phyloP scores from a whole-genome alignment of 2,888 invertebrate genomes.

The Dioctria rufipes region DNA sequence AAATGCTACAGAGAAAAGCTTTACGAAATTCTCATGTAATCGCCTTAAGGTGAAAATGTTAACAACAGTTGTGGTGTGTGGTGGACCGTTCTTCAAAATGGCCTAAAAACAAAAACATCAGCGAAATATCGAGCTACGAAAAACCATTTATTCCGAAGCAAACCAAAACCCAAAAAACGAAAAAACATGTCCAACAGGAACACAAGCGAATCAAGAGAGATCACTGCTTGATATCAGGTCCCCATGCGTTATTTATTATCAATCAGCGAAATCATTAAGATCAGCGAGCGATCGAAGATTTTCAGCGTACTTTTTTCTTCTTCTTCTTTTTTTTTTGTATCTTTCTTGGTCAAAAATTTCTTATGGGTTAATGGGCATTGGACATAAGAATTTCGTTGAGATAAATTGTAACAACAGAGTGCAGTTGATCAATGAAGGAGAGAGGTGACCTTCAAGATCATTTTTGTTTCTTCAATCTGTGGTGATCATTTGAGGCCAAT shows the following conservation, averaged over 20 bases:
- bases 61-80: conserved; percentile 8
- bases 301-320: neutral
- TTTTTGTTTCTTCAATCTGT: conserved; percentile 15
- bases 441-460: conserved; percentile 35
- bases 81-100: conserved; percentile 15
- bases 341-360: conserved; percentile 11
- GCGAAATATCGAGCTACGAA: neutral
- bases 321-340: no score
- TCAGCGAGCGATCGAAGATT: conserved; percentile 27
- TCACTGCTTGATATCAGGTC: conserved; percentile 5
- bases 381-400: conserved; percentile 11
- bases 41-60: conserved; percentile 38
- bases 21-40: conserved; percentile 39
- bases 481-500: conserved; percentile 33
- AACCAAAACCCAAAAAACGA: neutral
- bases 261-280: conserved; percentile 47
- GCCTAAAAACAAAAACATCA: conserved; percentile 8
- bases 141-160: no score
- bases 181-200: conserved; percentile 19
- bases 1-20: conserved; percentile 14
- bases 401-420: conserved; percentile 15
- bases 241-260: conserved; percentile 42
- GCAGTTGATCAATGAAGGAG: conserved; percentile 40
- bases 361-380: neutral
- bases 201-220: conserved; percentile 27